Conservation (phyloP, 2,888 invertebrate species). For the Halictus quadricinctus region DNA sequence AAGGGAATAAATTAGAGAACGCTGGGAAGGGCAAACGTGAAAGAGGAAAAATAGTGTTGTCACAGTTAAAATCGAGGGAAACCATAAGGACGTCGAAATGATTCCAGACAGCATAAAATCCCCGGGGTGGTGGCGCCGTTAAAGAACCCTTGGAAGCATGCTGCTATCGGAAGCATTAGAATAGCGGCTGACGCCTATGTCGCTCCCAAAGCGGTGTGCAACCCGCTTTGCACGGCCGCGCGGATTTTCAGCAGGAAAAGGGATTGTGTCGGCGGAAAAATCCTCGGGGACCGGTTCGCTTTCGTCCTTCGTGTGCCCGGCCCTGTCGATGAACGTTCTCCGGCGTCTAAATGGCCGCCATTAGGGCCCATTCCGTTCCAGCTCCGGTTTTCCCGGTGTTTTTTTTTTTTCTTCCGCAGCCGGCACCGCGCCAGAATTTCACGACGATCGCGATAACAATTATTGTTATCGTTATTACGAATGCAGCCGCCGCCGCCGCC, state of each 20-base stretch:
- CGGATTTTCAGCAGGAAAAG: background rate
- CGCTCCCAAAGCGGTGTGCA: background rate
- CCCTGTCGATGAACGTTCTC: background rate
- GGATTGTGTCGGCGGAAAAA: background rate
- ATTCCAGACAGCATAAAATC: background rate
- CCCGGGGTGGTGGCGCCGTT: background rate
- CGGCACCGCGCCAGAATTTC: background rate
- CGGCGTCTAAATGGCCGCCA: background rate
- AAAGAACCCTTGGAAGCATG: background rate
- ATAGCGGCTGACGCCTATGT: background rate
- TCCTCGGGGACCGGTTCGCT: background rate
- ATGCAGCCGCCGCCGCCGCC: background rate
- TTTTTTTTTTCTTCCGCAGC: background rate
- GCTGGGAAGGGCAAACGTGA: too few relatives aligned
- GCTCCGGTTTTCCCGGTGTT: background rate
- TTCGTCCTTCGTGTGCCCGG: background rate
- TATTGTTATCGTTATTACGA: conserved; percentile 16
- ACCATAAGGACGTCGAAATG: background rate
- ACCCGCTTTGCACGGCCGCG: background rate
- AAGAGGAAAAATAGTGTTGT: too few relatives aligned
- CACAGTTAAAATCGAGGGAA: background rate
- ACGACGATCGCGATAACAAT: conserved; percentile 11
- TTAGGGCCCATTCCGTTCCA: background rate
- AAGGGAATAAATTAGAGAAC: too few relatives aligned
- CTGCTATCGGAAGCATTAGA: background rate